phyloP scores from a whole-genome alignment of 2,888 invertebrate genomes.

The Eupeodes luniger region DNA sequence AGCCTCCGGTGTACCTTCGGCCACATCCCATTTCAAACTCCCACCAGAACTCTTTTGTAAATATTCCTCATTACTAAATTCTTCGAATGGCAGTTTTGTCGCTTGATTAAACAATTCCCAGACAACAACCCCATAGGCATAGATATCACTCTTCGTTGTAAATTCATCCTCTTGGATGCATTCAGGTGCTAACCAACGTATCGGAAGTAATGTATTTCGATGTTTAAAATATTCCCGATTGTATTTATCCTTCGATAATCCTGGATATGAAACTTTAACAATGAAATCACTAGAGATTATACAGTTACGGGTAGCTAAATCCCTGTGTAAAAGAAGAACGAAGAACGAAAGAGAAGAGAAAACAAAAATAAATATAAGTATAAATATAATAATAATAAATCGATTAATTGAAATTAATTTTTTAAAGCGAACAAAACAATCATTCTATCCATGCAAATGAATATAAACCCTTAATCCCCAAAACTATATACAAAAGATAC shows the following conservation, averaged over 20 bases:
- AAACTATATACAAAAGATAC: conserved; percentile 33
- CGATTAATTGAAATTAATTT: conserved; percentile 53
- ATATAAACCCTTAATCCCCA: conserved; percentile 45
- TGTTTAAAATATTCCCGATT: conserved; percentile 95
- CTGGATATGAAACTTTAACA: conserved; percentile 93
- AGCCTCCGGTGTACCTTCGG: conserved; percentile 87
- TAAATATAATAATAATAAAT: not conserved
- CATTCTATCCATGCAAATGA: conserved; percentile 10
- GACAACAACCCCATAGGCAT: conserved; percentile 94
- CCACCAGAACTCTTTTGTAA: conserved; percentile 83
- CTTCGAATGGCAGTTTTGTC: conserved; percentile 89
- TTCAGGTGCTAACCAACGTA: conserved; percentile 96
- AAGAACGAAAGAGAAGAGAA: conserved; percentile 20
- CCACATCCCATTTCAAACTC: conserved; percentile 88
- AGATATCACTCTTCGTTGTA: conserved; percentile 96
- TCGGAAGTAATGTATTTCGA: conserved; percentile 92
- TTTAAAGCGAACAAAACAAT: conserved; percentile 31
- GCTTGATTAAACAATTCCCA: conserved; percentile 95
- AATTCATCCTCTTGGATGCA: conserved; percentile 95
- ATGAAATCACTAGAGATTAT: conserved; percentile 91
- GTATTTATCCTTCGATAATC: conserved; percentile 93
- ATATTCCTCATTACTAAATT: conserved; percentile 82
- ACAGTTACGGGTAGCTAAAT: conserved; percentile 96
- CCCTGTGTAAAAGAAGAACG: conserved; percentile 84
- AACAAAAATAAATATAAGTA: conserved; percentile 1